A percentile compares a stretch with the other conserved stretches of the same genome.
These are phyloP conservation scores for Mus spretus DNA, from an alignment of 2,797 vertebrate species.

Conservation along the genomic window DNA sequence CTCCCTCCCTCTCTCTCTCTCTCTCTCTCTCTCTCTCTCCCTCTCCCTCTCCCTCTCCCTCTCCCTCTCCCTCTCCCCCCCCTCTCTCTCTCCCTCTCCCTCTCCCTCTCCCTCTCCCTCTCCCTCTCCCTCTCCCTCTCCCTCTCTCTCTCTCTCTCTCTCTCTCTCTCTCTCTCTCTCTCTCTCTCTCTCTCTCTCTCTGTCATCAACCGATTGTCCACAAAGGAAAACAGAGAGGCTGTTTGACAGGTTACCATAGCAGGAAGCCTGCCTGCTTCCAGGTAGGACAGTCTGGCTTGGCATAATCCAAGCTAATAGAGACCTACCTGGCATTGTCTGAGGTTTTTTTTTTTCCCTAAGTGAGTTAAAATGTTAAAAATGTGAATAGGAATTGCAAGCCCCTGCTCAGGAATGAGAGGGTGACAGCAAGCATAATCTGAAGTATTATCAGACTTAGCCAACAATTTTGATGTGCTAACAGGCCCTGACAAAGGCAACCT, in stretches of 20 bases:
- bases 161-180: neutral
- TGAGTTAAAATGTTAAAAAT: constrained; percentile 54
- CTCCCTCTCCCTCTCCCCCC: neutral
- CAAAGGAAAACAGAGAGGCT: neutral
- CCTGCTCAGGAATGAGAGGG: constrained; percentile 17
- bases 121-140: neutral
- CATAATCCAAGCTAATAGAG: neutral
- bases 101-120: neutral
- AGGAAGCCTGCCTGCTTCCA: constrained; percentile 54
- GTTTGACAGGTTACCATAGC: neutral
- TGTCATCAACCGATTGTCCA: neutral
- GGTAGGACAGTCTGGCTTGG: neutral
- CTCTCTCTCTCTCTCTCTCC: neutral
- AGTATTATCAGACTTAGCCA: constrained; percentile 47
- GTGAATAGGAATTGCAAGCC: neutral
- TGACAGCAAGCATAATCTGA: neutral
- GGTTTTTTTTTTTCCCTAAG: neutral
- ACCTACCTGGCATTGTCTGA: neutral
- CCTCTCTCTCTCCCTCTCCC: neutral
- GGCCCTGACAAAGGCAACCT: neutral
- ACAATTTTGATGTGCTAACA: constrained; percentile 15
- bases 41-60: neutral
- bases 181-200: neutral
- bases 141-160: neutral
- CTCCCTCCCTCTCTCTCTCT: neutral